A percentile compares a stretch with the other conserved stretches of the same genome.
Evolutionary conservation across 2,797 vertebrate species (phyloP).

Genomic region (Ceryle rudis): DNA sequence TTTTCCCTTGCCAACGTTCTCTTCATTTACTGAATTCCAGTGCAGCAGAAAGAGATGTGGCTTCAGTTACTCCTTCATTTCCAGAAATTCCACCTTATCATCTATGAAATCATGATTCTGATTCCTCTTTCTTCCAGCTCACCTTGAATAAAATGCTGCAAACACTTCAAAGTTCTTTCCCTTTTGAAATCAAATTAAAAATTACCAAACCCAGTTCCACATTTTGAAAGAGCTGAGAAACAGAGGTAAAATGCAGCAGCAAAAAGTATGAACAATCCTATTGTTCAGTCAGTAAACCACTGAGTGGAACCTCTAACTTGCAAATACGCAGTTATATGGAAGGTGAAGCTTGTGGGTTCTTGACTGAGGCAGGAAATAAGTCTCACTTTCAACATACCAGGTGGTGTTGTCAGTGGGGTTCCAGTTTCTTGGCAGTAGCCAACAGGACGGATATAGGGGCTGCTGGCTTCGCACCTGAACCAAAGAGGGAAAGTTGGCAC

Average conservation of each 20-base stretch:
- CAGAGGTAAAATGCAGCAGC: background rate
- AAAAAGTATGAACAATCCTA: background rate
- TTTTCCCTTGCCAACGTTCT: background rate
- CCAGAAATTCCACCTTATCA: background rate
- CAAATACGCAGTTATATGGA: background rate
- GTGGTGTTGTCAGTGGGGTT: conserved; percentile 87
- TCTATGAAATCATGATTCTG: background rate
- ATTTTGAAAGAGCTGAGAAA: background rate
- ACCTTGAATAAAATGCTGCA: background rate
- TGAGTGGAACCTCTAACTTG: background rate
- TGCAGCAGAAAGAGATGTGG: background rate
- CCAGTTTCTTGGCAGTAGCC: conserved; percentile 89
- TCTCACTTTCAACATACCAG: conserved; percentile 81
- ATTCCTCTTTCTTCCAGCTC: background rate
- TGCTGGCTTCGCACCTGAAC: conserved; percentile 89
- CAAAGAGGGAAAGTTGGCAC: conserved; percentile 33
- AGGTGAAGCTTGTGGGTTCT: background rate
- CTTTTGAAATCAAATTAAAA: background rate
- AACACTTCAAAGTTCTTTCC: background rate
- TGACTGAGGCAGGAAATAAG: background rate
- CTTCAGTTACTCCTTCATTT: background rate
- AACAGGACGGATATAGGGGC: conserved; percentile 88
- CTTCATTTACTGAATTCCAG: background rate
- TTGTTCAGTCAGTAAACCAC: background rate
- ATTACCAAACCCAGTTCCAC: background rate